Base-by-base conservation (phyloP, 2,888 invertebrate species). In the Gnatocerus cornutus region DNA sequence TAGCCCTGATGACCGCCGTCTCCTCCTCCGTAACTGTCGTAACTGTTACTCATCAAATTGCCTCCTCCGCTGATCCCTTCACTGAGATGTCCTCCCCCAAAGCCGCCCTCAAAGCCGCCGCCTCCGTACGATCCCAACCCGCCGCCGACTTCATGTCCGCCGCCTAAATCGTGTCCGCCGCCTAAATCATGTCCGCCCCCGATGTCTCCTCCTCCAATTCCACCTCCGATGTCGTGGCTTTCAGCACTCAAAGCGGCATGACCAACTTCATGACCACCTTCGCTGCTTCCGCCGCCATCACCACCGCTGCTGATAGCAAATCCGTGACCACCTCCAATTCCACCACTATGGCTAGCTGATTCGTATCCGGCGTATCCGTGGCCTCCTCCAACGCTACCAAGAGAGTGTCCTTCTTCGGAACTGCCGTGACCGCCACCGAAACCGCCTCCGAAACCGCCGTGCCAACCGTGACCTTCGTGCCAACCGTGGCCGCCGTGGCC, bases 101-200 rank as follows among this genome's bases (percentile, higher is more conserved):
- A 74, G n/a, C 75, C 75, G 52, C 74, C 74, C 45, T 59, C 66
- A 45, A 59, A 21, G 84, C 82, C 0, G 45, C 39, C 39, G 84
- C 86, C 7, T 84, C 80, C 67, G 83, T 82, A 5, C 5, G 46
- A 16, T 6, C 46, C 46, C 27, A 46, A 16, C 85, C 84, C 72
- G 76, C 86, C 6, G 80, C 84, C 39, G 82, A 14, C 12, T n/a
- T 14, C 55, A 37, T 33, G 46, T 9, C 46, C 46, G 9, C 46
- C 46, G 80, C 41, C 12, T n/a, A 39, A 39, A 7, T 33, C 55
- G 55, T 33, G 46, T 6, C 46, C 46, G 9, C 46, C 46, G 80
- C 41, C 12, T n/a, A 41, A 4, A 3, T 41, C 41, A 33, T 21
- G 21, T n/a, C 37, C 37, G 27, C 7, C 21, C 7, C 71, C 74